Conservation (phyloP, 2,797 vertebrate genomes). For the Spinus olivaceus region DNA sequence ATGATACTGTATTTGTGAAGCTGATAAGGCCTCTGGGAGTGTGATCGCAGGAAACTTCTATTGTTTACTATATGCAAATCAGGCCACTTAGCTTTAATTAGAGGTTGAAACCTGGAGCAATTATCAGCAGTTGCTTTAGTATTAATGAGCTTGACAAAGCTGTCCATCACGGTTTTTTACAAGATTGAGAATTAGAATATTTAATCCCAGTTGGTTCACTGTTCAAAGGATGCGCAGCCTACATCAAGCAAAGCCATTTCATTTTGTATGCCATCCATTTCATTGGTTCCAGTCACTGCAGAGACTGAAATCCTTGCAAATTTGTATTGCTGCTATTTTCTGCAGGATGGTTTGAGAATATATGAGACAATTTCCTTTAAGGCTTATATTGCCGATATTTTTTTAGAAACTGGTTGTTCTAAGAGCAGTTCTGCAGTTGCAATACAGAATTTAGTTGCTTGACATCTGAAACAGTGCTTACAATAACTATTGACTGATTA, state of each 20-base stretch:
- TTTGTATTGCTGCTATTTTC: slow-evolving; percentile 14
- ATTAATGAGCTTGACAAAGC: slow-evolving; percentile 68
- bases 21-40: slow-evolving; percentile 72
- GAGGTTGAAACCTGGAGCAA: slow-evolving; percentile 74
- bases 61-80: slow-evolving; percentile 78
- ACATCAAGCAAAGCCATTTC: background rate
- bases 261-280: background rate
- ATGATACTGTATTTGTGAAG: slow-evolving; percentile 72
- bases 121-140: slow-evolving; percentile 72
- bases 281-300: background rate
- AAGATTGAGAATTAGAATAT: slow-evolving; percentile 60
- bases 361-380: background rate
- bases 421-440: background rate
- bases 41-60: slow-evolving; percentile 60
- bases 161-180: slow-evolving; percentile 65
- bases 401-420: background rate
- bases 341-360: background rate
- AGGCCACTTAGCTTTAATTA: slow-evolving; percentile 77
- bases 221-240: slow-evolving; percentile 3
- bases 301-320: slow-evolving; percentile 4
- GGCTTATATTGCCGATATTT: background rate
- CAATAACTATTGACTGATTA: background rate
- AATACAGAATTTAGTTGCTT: background rate
- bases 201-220: slow-evolving; percentile 33
- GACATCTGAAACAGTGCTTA: background rate